Evolutionary conservation across 2,113 vertebrate species (phyloP).

Genomic region (Delphinapterus leucas): DNA sequence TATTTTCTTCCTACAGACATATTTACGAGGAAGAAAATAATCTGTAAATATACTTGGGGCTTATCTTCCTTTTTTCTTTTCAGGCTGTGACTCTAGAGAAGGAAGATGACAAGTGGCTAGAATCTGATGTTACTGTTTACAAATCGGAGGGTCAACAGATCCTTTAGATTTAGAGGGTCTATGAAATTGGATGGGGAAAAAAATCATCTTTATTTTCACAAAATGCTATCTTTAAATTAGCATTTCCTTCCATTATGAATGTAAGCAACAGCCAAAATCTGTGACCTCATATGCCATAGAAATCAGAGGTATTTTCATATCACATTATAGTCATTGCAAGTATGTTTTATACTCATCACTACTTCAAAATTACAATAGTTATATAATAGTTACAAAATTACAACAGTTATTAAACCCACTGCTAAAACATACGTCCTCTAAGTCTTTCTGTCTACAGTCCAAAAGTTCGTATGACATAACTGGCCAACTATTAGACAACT

Average conservation of each 20-base stretch:
- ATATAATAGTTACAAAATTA: background rate
- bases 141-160: background rate
- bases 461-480: background rate
- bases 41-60: background rate
- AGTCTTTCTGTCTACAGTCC: background rate
- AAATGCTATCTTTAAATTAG: background rate
- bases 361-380: background rate
- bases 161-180: background rate
- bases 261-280: background rate
- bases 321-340: background rate
- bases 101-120: background rate
- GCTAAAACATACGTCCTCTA: background rate
- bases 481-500: background rate
- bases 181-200: background rate
- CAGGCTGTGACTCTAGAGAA: background rate
- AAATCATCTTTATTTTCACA: background rate
- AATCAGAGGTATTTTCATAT: background rate
- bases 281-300: background rate
- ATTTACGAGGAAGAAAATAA: background rate
- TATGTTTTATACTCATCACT: background rate
- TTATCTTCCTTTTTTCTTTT: constrained; percentile 1
- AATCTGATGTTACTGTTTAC: background rate
- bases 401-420: background rate
- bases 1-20: background rate
- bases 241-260: background rate